Base-by-base conservation (phyloP, 2,888 invertebrate species). In the Halictus quadricinctus region DNA sequence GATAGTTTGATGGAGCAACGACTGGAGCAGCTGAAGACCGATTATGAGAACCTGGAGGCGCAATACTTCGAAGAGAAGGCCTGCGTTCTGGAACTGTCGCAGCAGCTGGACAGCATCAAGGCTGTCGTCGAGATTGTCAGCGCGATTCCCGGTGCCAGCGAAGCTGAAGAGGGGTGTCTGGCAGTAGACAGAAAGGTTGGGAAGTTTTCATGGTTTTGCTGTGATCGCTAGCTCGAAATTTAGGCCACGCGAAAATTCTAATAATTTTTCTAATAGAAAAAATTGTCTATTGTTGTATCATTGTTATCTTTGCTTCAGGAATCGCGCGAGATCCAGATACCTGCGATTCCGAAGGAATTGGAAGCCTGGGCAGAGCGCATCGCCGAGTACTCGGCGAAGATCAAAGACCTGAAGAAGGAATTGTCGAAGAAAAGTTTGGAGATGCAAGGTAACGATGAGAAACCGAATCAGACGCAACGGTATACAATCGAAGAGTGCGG, bases 331-430 rank as follows among this genome's bases (percentile, higher is more conserved):
- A 89, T 83, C 64, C 88, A 92, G 72, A 79, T 93, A 46, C 88
- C 89, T 4, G 70, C 73, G 50, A 85, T 89, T 7, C 88, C 87
- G 25, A 79, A 72, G 0, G 78, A 92, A 70, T 81, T 93, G 21
- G 90, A 92, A 18, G 81, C 88, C 76, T 83, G 87, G 15, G 69
- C 81, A 10, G 88, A 79, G 76, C 90, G 88, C 46, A 75, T 83
- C 79, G 66, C 78, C 74, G 91, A 92, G 48, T 91, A 92, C 25
- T 76, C 91, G 12, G 81, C 89, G 3, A 90, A 88, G 75, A 91
- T 94, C 25, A 87, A 90, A 29, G 81, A 84, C 43, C 74, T 93
- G 48, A 90, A 92, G 64, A 83, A 81, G 21, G 90, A 92, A 60
- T 6, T 64, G 64, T 64, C 64, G 29, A 5, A 25, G 25, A 64